Evolutionary conservation across 2,797 vertebrate species (phyloP).

Genomic region (Lepus oiostolus): DNA sequence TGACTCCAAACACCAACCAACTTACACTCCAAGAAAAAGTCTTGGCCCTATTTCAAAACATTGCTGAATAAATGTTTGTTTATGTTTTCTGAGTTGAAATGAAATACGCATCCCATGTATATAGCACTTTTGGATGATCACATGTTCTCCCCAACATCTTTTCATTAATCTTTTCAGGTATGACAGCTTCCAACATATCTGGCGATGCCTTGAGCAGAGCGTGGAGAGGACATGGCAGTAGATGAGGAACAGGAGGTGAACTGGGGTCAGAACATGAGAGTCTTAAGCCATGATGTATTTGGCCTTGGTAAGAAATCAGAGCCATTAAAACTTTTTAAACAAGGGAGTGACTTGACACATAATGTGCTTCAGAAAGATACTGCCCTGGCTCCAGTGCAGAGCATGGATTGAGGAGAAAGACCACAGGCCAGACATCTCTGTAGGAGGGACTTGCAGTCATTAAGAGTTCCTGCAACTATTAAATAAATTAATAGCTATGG

Average conservation of each 20-base stretch:
- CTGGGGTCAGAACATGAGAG: neutral
- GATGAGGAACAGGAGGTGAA: neutral
- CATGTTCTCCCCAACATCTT: neutral
- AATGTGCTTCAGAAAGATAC: neutral
- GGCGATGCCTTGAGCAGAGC: neutral
- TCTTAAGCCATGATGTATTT: neutral
- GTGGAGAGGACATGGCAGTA: neutral
- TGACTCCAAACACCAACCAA: slow-evolving; percentile 49
- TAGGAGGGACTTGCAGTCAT: neutral
- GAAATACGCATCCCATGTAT: neutral
- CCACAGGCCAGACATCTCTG: neutral
- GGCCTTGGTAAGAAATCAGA: neutral
- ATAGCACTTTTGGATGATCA: slow-evolving; percentile 19
- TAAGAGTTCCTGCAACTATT: neutral
- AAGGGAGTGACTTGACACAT: neutral
- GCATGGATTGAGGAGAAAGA: neutral
- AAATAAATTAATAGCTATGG: neutral
- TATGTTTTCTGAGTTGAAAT: slow-evolving; percentile 52
- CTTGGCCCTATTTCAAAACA: slow-evolving; percentile 56
- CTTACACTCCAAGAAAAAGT: slow-evolving; percentile 35
- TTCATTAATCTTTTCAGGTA: neutral
- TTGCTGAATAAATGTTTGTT: slow-evolving; percentile 45
- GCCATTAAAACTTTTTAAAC: slow-evolving; percentile 46
- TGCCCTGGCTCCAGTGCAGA: neutral
- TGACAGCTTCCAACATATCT: neutral